Percentiles rank a stretch among this genome's conserved stretches.
phyloP scores from a whole-genome alignment of 2,113 vertebrate species.

The Brachionichthys hirsutus region DNA sequence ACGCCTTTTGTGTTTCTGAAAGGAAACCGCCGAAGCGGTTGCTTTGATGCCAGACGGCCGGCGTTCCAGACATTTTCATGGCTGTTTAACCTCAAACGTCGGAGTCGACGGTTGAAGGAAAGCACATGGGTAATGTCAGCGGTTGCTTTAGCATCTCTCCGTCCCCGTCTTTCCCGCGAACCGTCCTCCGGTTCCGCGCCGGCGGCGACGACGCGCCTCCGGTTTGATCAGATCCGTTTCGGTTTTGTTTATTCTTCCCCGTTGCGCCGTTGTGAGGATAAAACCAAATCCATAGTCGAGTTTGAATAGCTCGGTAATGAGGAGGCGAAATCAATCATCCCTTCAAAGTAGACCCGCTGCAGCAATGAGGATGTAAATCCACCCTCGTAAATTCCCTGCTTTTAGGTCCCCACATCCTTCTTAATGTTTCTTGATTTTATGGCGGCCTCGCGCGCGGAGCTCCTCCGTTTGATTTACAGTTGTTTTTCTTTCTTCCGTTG shows the following conservation, averaged over 20 bases:
- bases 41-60: conserved; percentile 11
- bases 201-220: conserved; percentile 42
- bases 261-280: conserved; percentile 65
- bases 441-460: conserved; percentile 46
- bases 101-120: conserved; percentile 42
- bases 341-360: conserved; percentile 61
- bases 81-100: conserved; percentile 25
- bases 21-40: conserved; percentile 42
- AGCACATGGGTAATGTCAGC: conserved; percentile 29
- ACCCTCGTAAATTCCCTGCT: conserved; percentile 59
- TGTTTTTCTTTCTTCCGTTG: conserved; percentile 24
- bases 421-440: conserved; percentile 63
- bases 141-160: conserved; percentile 33
- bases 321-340: conserved; percentile 68
- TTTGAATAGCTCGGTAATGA: conserved; percentile 71
- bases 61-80: conserved; percentile 28
- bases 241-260: conserved; percentile 67
- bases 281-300: conserved; percentile 49
- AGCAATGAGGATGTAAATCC: conserved; percentile 66
- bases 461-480: conserved; percentile 55
- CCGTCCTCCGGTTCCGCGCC: conserved; percentile 40
- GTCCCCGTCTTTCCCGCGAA: conserved; percentile 31
- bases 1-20: conserved; percentile 49
- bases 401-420: conserved; percentile 61
- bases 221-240: conserved; percentile 58